Conservation (phyloP, 2,888 invertebrate species). For the Calliscelio sp. region DNA sequence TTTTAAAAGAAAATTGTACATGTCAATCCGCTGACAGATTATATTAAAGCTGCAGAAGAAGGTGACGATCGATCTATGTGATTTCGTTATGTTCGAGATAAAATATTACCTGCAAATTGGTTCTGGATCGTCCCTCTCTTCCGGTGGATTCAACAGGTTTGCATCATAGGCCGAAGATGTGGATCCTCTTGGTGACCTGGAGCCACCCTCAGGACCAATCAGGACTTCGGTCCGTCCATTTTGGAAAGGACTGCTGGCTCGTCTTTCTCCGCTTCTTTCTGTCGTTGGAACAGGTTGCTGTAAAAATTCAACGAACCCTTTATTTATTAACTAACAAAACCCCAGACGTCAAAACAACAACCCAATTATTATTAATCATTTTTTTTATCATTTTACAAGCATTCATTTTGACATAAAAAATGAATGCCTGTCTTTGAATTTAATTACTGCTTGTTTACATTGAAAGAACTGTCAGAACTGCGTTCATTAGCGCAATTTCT, state of each 20-base stretch:
- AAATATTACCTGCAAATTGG: slow-evolving; percentile 82
- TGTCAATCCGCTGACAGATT: background rate
- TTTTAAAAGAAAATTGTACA: background rate
- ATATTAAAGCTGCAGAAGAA: no score
- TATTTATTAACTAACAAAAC: no score
- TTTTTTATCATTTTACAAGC: no score
- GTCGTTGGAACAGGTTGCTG: slow-evolving; percentile 83
- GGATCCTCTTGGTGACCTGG: slow-evolving; percentile 85
- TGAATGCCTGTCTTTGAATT: no score
- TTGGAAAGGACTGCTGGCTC: slow-evolving; percentile 88
- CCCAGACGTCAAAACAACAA: no score
- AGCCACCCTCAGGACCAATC: slow-evolving; percentile 87
- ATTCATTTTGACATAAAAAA: no score
- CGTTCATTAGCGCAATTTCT: no score
- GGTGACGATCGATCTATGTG: background rate
- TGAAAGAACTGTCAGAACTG: no score
- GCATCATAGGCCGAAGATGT: slow-evolving; percentile 84
- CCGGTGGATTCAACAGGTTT: slow-evolving; percentile 81
- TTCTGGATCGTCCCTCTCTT: slow-evolving; percentile 82
- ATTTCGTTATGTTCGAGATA: background rate
- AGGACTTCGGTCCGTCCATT: slow-evolving; percentile 92
- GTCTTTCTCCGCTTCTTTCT: slow-evolving; percentile 83
- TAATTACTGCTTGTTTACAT: no score
- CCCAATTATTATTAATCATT: no score
- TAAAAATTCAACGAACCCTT: no score